Evolutionary conservation across 2,888 invertebrate species (phyloP), one percentile per base, ranked within the genome.

Genomic region (Tetheella fluctuosa): DNA sequence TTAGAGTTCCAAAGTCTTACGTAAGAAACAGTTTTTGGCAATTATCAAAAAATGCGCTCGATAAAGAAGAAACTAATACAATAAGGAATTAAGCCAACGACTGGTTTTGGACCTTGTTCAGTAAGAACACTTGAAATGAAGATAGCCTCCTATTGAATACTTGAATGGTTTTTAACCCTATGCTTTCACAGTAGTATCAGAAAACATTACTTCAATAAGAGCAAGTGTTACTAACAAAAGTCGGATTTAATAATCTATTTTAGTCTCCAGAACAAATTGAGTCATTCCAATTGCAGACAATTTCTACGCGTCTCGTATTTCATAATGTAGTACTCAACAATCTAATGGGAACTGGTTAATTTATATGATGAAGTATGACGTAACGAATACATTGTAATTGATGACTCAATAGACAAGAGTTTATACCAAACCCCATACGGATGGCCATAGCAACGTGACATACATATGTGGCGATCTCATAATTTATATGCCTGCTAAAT

Each of bases 361-460:
- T 73, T 72, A 67, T 72, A 65, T 65, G 65, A 65, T 64, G 52
- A 42, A n/a, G 17, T 67, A 67, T 76, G 73, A 70, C 74, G 79
- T 73, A 69, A 79, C 63, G 66, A 65, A 61, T 67, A 69, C 65
- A 60, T 63, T 64, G 69, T 63, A 70, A 66, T 65, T 60, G 59
- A 59, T 79, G 80, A 80, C 61, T 79, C 79, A 81, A 48, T 7
- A 20, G 20, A 10, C 64, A 71, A 68, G 68, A 6, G 39, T n/a
- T 39, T 39, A 67, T 60, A 65, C 69, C 65, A 70, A 73, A 65
- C 69, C 62, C 65, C 77, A 71, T 76, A 77, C 67, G 73, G 66
- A 69, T 72, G 70, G 69, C 62, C 73, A 64, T 58, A 62, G 62
- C 54, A 62, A 74, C 74, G 72, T 73, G 80, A 74, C 75, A 73